Evolutionary conservation across 2,888 invertebrate genomes (phyloP).

Genomic region (Calephelis perditalis): DNA sequence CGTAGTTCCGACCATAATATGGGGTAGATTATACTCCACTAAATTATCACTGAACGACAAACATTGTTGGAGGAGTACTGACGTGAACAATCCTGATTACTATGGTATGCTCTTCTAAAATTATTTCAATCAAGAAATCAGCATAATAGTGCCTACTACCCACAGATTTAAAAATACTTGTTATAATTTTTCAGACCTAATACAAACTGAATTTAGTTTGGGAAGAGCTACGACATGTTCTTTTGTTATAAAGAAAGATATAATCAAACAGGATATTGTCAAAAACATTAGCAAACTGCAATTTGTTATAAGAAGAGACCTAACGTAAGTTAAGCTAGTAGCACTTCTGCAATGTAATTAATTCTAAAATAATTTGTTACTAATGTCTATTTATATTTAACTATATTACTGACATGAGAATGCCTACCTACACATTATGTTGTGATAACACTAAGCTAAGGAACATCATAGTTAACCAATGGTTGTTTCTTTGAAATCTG

Average conservation of each 20-base stretch:
- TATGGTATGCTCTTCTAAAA: constrained; percentile 46
- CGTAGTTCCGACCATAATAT: constrained; percentile 60
- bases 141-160: background rate
- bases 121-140: background rate
- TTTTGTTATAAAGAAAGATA: constrained; percentile 62
- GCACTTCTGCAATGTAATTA: background rate
- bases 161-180: constrained; percentile 16
- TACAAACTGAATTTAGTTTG: constrained; percentile 68
- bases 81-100: constrained; percentile 47
- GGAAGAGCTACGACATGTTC: constrained; percentile 74
- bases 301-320: constrained; percentile 74
- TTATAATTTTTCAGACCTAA: constrained; percentile 63
- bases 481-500: too few relatives aligned
- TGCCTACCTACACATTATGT: too few relatives aligned
- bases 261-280: constrained; percentile 60
- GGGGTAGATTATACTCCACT: constrained; percentile 73
- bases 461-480: too few relatives aligned
- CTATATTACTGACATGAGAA: too few relatives aligned
- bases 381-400: too few relatives aligned
- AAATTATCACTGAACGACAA: constrained; percentile 47
- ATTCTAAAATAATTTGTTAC: too few relatives aligned
- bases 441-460: too few relatives aligned
- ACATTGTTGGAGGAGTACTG: constrained; percentile 50
- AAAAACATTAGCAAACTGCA: constrained; percentile 81
- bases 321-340: constrained; percentile 48